A percentile compares a stretch with the other conserved stretches of the same genome.
phyloP scores from a whole-genome alignment of 1,140 invertebrate genomes.

The Mactra quadrangularis region DNA sequence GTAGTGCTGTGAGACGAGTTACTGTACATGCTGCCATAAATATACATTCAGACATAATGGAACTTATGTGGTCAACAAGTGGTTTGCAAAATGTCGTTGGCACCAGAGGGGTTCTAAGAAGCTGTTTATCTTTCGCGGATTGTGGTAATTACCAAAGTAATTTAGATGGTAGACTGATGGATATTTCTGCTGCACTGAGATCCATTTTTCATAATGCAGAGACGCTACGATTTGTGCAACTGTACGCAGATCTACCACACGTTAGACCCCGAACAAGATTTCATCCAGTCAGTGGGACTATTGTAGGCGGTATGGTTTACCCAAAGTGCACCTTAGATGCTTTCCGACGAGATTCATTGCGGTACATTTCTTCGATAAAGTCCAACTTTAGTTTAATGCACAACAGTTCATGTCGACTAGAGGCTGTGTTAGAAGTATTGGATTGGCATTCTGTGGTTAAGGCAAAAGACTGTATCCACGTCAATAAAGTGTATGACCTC shows the following conservation, averaged over 20 bases:
- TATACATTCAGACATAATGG: not conserved
- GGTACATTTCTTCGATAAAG: not conserved
- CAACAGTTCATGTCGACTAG: slow-evolving; percentile 2
- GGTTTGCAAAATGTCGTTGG: slow-evolving; percentile 1
- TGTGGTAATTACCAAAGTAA: slow-evolving; percentile 32
- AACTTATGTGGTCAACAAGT: not conserved
- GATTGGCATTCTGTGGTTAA: not conserved
- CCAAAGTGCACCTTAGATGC: not conserved
- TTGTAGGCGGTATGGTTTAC: not conserved
- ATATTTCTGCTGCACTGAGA: not conserved
- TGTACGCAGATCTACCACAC: slow-evolving; percentile 20
- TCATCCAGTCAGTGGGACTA: slow-evolving; percentile 2
- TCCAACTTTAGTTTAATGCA: not conserved
- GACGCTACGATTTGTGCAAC: not conserved
- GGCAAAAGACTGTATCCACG: not conserved
- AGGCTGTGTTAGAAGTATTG: not conserved
- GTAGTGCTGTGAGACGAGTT: not conserved
- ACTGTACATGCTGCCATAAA: not conserved
- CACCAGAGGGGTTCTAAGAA: not conserved
- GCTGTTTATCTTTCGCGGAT: not conserved
- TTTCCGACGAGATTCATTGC: not conserved
- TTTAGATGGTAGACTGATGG: slow-evolving; percentile 22
- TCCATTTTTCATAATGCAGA: not conserved
- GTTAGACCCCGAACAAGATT: not conserved
- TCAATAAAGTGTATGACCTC: not conserved